phyloP scores from a whole-genome alignment of 1,140 invertebrate species.

The Danaus melanippus region DNA sequence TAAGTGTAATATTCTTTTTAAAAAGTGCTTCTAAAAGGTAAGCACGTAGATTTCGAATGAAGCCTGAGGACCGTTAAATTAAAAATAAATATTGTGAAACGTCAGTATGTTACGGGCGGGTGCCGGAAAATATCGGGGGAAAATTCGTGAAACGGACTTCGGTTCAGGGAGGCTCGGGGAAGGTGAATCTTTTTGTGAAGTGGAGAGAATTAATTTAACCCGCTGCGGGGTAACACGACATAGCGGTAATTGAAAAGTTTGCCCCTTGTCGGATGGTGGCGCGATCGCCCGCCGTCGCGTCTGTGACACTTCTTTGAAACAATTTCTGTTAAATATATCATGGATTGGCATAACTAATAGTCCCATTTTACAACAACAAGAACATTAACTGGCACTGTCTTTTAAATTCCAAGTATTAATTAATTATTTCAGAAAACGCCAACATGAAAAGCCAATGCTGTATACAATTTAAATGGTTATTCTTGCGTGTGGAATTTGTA shows the following conservation, averaged over 20 bases:
- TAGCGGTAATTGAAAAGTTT: constrained; percentile 74
- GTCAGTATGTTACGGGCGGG: constrained; percentile 69
- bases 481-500: no score
- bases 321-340: no score
- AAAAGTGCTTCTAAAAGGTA: constrained; percentile 58
- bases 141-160: constrained; percentile 55
- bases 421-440: no score
- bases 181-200: constrained; percentile 72
- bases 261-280: constrained; percentile 53
- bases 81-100: constrained; percentile 73
- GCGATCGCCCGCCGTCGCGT: constrained; percentile 21
- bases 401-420: no score
- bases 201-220: constrained; percentile 74
- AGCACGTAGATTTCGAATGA: constrained; percentile 53
- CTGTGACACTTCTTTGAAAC: constrained; percentile 33
- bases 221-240: constrained; percentile 72
- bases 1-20: constrained; percentile 48
- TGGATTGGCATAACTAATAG: no score
- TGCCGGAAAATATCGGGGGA: constrained; percentile 46
- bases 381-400: no score
- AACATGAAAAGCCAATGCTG: no score
- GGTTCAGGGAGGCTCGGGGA: constrained; percentile 51
- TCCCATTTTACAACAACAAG: no score
- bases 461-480: no score
- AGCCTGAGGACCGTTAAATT: constrained; percentile 65